Evolutionary conservation across 2,888 invertebrate genomes (phyloP).

Genomic region (Apantesis nais): DNA sequence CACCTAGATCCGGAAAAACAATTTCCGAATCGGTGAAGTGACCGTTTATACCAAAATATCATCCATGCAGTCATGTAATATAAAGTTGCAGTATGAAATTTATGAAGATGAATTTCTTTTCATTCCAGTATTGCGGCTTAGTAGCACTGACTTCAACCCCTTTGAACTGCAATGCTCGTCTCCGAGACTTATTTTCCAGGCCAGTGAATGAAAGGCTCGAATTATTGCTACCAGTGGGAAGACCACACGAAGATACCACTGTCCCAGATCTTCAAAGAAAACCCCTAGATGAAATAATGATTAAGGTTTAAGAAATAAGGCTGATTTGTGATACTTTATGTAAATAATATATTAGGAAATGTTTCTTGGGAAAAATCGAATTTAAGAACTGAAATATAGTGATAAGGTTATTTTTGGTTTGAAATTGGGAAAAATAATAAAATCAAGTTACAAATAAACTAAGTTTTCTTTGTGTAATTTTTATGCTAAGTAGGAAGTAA

Average conservation of each 20-base stretch:
- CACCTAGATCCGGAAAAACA: no score
- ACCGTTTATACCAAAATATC: no score
- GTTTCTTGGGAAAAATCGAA: neutral
- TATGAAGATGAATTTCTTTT: slow-evolving; percentile 4
- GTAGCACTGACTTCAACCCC: slow-evolving; percentile 96
- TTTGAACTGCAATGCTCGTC: slow-evolving; percentile 94
- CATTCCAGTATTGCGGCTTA: slow-evolving; percentile 91
- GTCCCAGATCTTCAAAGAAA: slow-evolving; percentile 93
- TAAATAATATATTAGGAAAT: neutral
- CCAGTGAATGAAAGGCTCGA: slow-evolving; percentile 93
- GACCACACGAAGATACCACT: slow-evolving; percentile 90
- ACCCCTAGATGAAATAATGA: slow-evolving; percentile 89
- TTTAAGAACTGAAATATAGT: neutral
- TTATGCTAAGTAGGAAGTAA: no score
- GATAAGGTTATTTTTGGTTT: neutral
- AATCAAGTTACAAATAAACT: no score
- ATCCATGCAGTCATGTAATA: no score
- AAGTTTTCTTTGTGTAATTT: no score
- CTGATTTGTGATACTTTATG: slow-evolving; percentile 20
- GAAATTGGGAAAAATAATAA: no score
- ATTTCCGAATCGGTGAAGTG: no score
- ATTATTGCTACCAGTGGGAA: slow-evolving; percentile 94
- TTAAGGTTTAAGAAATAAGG: slow-evolving; percentile 75
- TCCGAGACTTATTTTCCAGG: slow-evolving; percentile 90
- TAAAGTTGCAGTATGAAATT: neutral